phyloP scores from a whole-genome alignment of 2,888 invertebrate species.

The Diarsia dahlii region DNA sequence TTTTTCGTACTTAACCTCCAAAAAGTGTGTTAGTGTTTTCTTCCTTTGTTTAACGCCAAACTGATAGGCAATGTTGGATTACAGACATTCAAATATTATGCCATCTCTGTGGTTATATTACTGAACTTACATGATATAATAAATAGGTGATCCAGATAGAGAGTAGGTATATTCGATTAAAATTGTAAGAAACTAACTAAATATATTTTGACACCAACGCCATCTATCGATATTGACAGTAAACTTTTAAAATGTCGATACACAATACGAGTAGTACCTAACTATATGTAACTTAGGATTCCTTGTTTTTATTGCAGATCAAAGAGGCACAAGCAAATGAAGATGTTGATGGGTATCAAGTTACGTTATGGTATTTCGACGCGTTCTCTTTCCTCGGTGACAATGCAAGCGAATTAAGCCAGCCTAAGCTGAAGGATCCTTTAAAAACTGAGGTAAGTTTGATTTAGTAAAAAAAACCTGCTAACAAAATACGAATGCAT shows the following conservation, averaged over 20 bases:
- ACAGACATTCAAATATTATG: too few species aligned
- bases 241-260: background rate
- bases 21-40: too few species aligned
- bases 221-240: background rate
- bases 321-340: slow-evolving; percentile 5
- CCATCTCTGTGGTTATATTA: background rate
- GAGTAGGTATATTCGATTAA: too few species aligned
- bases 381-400: slow-evolving; percentile 39
- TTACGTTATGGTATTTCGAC: slow-evolving; percentile 37
- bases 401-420: slow-evolving; percentile 15
- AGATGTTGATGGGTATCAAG: background rate
- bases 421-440: background rate
- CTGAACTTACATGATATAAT: background rate
- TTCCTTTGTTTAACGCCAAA: background rate
- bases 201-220: background rate
- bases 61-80: background rate
- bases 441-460: slow-evolving; percentile 41
- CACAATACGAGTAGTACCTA: background rate
- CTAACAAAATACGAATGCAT: background rate
- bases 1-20: slow-evolving; percentile 6
- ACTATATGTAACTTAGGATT: too few species aligned
- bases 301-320: slow-evolving; percentile 5
- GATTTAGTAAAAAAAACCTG: background rate
- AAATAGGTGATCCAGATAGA: background rate
- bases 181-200: background rate